Conservation (phyloP, 2,888 invertebrate species). For the Chrysodeixis includens region DNA sequence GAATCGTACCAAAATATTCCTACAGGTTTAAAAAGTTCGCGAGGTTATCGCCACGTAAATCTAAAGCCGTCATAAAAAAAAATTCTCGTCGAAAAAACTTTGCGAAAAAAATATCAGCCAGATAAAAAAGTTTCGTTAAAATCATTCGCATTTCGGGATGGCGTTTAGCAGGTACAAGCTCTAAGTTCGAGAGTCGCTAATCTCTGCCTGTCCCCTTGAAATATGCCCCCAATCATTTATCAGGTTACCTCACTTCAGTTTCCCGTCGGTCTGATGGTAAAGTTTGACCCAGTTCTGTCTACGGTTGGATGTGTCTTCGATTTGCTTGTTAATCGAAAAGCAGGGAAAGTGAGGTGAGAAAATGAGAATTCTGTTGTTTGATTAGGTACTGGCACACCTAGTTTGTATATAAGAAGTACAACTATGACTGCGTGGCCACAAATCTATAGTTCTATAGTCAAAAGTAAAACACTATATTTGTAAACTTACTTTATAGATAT, state of each 20-base stretch:
- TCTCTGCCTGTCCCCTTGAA: constrained; percentile 61
- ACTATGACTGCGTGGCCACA: too few relatives aligned
- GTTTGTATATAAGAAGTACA: too few relatives aligned
- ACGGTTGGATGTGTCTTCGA: constrained; percentile 33
- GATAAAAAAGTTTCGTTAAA: constrained; percentile 27
- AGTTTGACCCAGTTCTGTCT: constrained; percentile 66
- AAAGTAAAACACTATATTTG: too few relatives aligned
- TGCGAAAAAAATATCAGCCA: background rate
- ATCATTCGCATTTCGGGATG: constrained; percentile 38
- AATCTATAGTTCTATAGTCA: too few relatives aligned
- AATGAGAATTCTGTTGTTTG: background rate
- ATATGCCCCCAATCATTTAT: constrained; percentile 70
- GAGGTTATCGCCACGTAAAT: background rate
- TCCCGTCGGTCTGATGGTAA: constrained; percentile 40
- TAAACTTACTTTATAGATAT: too few relatives aligned
- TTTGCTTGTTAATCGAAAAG: constrained; percentile 44
- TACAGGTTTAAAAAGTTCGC: background rate
- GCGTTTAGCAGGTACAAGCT: constrained; percentile 49
- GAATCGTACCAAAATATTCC: background rate
- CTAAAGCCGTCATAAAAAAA: constrained; percentile 12
- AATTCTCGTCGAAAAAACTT: background rate
- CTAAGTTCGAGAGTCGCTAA: constrained; percentile 54
- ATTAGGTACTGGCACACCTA: background rate
- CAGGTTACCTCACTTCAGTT: constrained; percentile 56
- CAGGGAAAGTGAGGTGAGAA: constrained; percentile 15